Evolutionary conservation across 1,140 invertebrate genomes (phyloP).

Genomic region (Aleiodes sp.): DNA sequence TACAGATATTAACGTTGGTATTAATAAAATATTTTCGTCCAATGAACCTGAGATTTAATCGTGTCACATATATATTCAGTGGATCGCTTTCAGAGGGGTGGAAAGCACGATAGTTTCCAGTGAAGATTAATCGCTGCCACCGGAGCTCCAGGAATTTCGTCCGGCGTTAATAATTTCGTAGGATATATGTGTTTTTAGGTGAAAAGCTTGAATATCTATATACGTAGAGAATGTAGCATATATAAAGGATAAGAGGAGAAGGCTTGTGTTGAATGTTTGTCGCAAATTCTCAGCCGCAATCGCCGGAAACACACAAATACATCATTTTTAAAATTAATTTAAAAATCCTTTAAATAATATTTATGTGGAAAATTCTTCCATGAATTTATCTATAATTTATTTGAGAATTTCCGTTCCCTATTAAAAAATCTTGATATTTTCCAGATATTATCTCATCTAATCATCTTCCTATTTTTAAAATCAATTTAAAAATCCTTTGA

Average conservation of each 20-base stretch:
- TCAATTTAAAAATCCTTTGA: too few species aligned
- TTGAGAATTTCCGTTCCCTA: too few species aligned
- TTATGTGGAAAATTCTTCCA: background rate
- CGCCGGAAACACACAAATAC: slow-evolving; percentile 8
- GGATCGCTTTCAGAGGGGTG: background rate
- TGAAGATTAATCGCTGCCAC: slow-evolving; percentile 28
- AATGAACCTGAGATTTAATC: slow-evolving; percentile 29
- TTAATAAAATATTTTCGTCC: slow-evolving; percentile 4
- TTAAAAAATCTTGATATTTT: too few species aligned
- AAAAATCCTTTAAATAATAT: background rate
- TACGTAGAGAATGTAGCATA: slow-evolving; percentile 8
- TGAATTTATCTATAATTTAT: background rate
- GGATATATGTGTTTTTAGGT: slow-evolving; percentile 15
- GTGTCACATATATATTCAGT: slow-evolving; percentile 12
- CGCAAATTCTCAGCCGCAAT: background rate
- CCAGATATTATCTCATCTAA: too few species aligned
- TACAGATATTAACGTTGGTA: background rate
- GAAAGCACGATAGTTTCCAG: slow-evolving; percentile 23
- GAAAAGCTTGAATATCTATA: slow-evolving; percentile 7
- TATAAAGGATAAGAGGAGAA: too few species aligned
- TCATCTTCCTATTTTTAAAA: too few species aligned
- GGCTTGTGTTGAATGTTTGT: background rate
- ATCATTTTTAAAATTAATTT: background rate
- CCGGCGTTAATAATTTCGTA: slow-evolving; percentile 28
- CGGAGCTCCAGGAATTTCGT: slow-evolving; percentile 32